These are phyloP conservation scores for Myrmecophaga tridactyla DNA, from an alignment of 2,113 vertebrate species.

Conservation along the genomic window DNA sequence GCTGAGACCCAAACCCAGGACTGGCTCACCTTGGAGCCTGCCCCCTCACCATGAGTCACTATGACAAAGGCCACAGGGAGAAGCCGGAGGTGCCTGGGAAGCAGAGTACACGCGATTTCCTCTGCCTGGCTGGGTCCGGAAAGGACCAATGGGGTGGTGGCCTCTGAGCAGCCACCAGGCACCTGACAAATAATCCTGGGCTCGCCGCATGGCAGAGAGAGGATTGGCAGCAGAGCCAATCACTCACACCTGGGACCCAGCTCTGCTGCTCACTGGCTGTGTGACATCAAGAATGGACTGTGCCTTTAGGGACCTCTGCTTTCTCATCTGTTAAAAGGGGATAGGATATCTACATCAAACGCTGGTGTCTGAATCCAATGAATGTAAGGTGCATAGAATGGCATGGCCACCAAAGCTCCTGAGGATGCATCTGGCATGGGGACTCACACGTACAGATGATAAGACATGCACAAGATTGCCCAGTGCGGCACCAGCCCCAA, in stretches of 20 bases:
- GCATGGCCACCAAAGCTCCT: not conserved
- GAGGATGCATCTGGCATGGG: too few species aligned
- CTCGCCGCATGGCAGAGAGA: accelerated
- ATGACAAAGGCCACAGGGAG: accelerated
- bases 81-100: not conserved
- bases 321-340: too few species aligned
- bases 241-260: not conserved
- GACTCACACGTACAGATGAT: too few species aligned
- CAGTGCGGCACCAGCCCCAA: accelerated
- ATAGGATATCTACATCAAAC: not conserved
- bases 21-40: not conserved
- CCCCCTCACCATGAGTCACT: not conserved
- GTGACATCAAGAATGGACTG: not conserved
- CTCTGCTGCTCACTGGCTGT: not conserved
- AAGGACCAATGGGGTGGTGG: not conserved
- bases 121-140: not conserved
- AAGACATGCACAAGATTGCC: accelerated
- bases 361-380: not conserved
- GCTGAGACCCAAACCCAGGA: not conserved
- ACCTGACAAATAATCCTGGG: accelerated
- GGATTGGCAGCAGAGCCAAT: not conserved
- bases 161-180: not conserved
- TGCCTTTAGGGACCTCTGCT: too few species aligned
- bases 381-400: not conserved
- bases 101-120: accelerated